Evolutionary conservation across 2,113 vertebrate species (phyloP), one percentile per base, ranked within the genome.

Genomic region (Mystacornis crossleyi): DNA sequence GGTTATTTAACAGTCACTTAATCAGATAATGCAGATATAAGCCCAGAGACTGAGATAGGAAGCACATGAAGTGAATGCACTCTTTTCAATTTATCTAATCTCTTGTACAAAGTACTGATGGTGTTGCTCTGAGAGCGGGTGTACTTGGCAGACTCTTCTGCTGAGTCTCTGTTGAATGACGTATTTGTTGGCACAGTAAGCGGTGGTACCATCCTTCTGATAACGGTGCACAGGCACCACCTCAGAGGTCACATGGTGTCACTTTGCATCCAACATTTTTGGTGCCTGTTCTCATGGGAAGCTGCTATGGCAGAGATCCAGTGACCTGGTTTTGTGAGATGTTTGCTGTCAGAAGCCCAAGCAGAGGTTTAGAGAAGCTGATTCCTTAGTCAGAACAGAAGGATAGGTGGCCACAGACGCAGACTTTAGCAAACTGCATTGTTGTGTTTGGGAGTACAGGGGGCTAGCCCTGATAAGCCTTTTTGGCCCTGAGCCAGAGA

Each of bases 1-100:
- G 43, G 36, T 75, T 93, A 54, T 93, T 95, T 87, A 97, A 90
- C 57, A 96, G 90, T 64, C 78, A 90, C 55, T 93, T 94, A 74
- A 83, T 90, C 86, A 85, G 70, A 91, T 72, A 89, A 72, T n/a
- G 45, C 18, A 87, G 78, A 72, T 87, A 50, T 11, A 95, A 96
- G 20, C n/a, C 11, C 25, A 38, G 86, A 69, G 81, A 54, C 31
- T 4, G 36, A 91, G 83, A 71, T 25, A 61, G 42, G 78, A 85
- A 75, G n/a, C 12, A 5, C 3, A 5, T 17, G 18, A 36, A 80
- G 50, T 45, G 85, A 81, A 89, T 38, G 31, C 20, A 64, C 18
- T 58, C 55, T 57, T 90, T 75, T 84, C n/a, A 75, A 28, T 40
- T 92, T 81, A 73, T 81, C 79, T 93, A 48, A 82, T 77, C 72